These are phyloP conservation scores for Drosophila emarginata DNA, from an alignment of 2,888 invertebrate species.

Conservation along the genomic window DNA sequence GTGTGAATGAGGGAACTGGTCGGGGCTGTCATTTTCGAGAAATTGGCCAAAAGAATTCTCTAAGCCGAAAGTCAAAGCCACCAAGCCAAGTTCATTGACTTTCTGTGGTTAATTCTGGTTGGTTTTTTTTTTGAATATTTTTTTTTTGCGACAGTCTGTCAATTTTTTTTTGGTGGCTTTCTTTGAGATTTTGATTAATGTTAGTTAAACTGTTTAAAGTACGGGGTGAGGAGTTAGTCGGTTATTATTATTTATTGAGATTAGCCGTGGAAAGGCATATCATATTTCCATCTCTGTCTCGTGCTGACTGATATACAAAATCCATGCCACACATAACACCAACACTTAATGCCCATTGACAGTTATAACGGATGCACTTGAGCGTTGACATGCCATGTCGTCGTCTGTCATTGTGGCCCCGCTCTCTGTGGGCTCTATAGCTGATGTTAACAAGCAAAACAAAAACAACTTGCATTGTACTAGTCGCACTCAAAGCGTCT, in stretches of 20 bases:
- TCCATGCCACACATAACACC: not conserved
- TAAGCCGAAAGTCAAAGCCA: constrained; percentile 59
- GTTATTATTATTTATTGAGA: constrained; percentile 38
- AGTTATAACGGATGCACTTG: constrained; percentile 78
- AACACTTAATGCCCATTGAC: constrained; percentile 55
- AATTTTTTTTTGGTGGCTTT: constrained; percentile 12
- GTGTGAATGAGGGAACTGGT: constrained; percentile 38
- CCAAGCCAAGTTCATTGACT: constrained; percentile 67
- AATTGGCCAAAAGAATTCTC: constrained; percentile 71
- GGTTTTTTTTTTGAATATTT: constrained; percentile 7
- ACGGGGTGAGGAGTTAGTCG: constrained; percentile 15
- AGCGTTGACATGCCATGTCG: constrained; percentile 59
- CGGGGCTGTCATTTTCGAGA: constrained; percentile 46
- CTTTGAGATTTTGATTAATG: constrained; percentile 45
- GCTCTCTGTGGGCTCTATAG: not conserved
- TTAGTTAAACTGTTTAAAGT: not conserved
- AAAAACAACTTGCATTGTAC: constrained; percentile 52
- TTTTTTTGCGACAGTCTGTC: constrained; percentile 59
- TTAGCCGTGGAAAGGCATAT: constrained; percentile 3
- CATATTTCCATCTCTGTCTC: not conserved
- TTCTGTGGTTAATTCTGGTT: constrained; percentile 19
- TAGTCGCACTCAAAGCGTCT: constrained; percentile 40
- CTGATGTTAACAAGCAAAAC: constrained; percentile 52
- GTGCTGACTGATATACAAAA: constrained; percentile 4
- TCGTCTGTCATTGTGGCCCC: constrained; percentile 51